Base-by-base conservation (phyloP, 2,888 invertebrate species). In the Amphipoea lucens region DNA sequence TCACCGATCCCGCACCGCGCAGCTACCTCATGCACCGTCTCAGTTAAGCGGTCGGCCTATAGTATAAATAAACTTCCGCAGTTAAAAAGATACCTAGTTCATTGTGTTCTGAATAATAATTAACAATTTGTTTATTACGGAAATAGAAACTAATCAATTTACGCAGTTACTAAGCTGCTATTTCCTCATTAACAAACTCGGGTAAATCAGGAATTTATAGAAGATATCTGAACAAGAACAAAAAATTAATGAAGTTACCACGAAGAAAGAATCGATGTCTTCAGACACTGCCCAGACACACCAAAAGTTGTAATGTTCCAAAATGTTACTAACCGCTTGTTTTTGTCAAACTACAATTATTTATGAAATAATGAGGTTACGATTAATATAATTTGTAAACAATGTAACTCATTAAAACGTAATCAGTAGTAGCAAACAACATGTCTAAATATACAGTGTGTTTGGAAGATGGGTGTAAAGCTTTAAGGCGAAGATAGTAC, bases 321-420 rank as follows among this genome's bases (percentile, higher is more conserved):
- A 85, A 80, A 29, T 66, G 29, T 82, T 45, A 78, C 60, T 48
- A 78, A 84, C 36, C 67, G 60, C 67, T 82, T 86, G 84, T 82
- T 82, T 65, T 86, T 68, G 77, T 69, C 45, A 62, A 51, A 23
- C 14, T 29, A 71, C 7, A 51, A 48, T 9, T 36, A 36, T 3
- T 2, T 45, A 63, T 51, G 40, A 67, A 83, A 60, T 80, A 76
- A 76, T 79, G 79, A 87, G 79, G 76, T 84, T 84, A 79, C 71
- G 72, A 83, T 84, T 63, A 74, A 36, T 73, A 69, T 71, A 54
- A 67, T 76, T 77, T 67, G 74, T 84, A 81, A 80, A 84, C 69
- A 80, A 60, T 62, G 62, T 69, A 40, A 77, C 76, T 84, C 65
- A 75, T 84, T 84, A 85, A 75, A 86, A 76, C 63, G 68, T 77